phyloP scores from a whole-genome alignment of 2,888 invertebrate species.

The Andrena praecox region DNA sequence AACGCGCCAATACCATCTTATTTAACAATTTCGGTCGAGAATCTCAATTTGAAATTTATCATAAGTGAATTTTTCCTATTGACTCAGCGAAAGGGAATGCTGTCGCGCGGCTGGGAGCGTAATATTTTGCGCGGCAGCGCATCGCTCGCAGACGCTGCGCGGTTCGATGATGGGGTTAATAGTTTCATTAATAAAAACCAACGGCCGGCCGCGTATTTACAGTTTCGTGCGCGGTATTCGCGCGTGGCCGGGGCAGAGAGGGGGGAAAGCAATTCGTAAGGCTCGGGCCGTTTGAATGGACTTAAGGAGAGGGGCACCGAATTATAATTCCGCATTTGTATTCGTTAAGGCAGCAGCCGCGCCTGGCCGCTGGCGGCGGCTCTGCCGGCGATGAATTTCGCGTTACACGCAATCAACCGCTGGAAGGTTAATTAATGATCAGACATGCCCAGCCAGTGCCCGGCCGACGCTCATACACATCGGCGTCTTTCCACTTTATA shows the following conservation, averaged over 20 bases:
- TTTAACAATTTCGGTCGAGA: too few species aligned
- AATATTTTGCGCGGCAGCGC: constrained; percentile 31
- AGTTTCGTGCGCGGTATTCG: constrained; percentile 61
- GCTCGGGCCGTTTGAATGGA: constrained; percentile 49
- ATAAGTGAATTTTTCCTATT: neutral
- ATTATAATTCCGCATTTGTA: constrained; percentile 83
- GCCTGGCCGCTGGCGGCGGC: constrained; percentile 58
- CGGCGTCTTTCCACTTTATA: constrained; percentile 56
- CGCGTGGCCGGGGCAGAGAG: constrained; percentile 55
- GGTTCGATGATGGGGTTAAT: constrained; percentile 77
- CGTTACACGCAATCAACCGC: constrained; percentile 78
- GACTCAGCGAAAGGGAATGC: neutral
- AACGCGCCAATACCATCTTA: too few species aligned
- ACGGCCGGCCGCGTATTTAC: constrained; percentile 71
- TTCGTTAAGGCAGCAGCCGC: constrained; percentile 80
- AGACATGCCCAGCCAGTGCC: constrained; percentile 50
- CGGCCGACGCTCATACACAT: constrained; percentile 51
- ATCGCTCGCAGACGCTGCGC: constrained; percentile 67
- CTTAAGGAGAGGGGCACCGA: constrained; percentile 69
- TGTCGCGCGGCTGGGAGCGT: neutral
- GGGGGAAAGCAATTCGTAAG: constrained; percentile 66
- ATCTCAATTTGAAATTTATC: too few species aligned
- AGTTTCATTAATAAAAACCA: constrained; percentile 78
- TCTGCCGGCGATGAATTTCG: constrained; percentile 77
- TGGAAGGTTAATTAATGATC: constrained; percentile 73